Evolutionary conservation across 2,888 invertebrate genomes (phyloP).

Genomic region (Anodontia alba): DNA sequence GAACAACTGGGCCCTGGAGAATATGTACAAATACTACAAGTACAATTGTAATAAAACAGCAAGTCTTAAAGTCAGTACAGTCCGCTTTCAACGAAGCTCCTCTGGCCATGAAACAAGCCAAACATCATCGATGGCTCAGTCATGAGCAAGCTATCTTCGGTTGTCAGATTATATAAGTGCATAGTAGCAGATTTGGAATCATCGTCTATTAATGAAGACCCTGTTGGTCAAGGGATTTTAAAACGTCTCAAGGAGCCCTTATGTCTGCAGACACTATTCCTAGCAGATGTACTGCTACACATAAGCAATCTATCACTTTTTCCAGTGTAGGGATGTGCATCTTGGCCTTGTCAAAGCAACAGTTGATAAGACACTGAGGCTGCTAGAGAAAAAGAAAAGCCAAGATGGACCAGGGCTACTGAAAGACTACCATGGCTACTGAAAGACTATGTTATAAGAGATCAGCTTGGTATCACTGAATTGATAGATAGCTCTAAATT

Average conservation of each 20-base stretch:
- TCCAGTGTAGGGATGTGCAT: conserved; percentile 37
- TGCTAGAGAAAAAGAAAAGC: conserved; percentile 18
- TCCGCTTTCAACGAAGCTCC: conserved; percentile 40
- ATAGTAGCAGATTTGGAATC: conserved; percentile 51
- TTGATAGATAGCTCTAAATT: too few species aligned
- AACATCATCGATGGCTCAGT: conserved; percentile 58
- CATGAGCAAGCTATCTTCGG: conserved; percentile 45
- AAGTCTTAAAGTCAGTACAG: conserved; percentile 48
- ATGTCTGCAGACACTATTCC: conserved; percentile 27
- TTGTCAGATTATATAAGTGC: conserved; percentile 36
- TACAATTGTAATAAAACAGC: conserved; percentile 38
- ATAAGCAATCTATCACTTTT: conserved; percentile 26
- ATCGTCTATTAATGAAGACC: conserved; percentile 21
- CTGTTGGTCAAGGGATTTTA: conserved; percentile 48
- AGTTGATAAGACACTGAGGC: conserved; percentile 38
- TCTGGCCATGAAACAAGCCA: conserved; percentile 51
- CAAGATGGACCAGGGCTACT: too few species aligned
- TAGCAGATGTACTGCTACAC: conserved; percentile 57
- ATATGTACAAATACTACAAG: conserved; percentile 47
- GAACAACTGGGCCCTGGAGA: too few species aligned
- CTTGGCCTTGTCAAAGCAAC: too few species aligned
- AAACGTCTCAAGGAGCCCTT: conserved; percentile 47
- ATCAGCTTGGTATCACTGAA: too few species aligned
- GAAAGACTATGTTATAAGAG: too few species aligned
- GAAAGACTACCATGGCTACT: background rate